Evolutionary conservation across 2,797 vertebrate species (phyloP), one percentile per base, ranked within the genome.

Genomic region (Pangasius sanitwongsei): DNA sequence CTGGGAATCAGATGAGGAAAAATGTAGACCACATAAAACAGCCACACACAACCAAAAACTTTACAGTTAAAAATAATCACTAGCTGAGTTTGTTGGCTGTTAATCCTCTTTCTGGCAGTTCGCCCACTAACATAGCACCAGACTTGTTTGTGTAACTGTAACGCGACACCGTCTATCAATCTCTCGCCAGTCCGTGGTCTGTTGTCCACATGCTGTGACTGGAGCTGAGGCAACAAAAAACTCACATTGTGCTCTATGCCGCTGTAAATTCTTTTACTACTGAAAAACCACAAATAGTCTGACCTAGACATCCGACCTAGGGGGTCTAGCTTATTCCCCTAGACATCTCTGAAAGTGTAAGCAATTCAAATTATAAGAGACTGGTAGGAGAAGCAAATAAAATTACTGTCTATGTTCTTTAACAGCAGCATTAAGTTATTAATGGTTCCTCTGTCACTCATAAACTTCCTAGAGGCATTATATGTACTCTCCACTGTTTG

Each of bases 141-240:
- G 92, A 94, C 90, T 92, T 90, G 87, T 89, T 89, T 88, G 65
- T 90, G 81, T 88, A 91, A 91, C 50, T 87, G 83, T 74, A 90
- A 87, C 16, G 28, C 34, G 55, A 87, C 31, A 61, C 86, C 57
- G 23, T 81, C 74, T 63, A 85, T 90, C 86, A 85, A 50, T 81
- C 72, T 86, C 65, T 82, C 61, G 69, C 67, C 86, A 87, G 86
- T 61, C 25, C 74, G 28, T 74, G 74, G 89, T 86, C 89, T 90
- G 89, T 41, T 88, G 86, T 81, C 89, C 89, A 90, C 65, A 90
- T 87, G 89, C 89, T 82, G 55, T 16, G 63, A 87, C 37, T 82
- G 87, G 83, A 90, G 83, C 77, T 63, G 34, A 86, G 59, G 67
- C 78, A 85, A 86, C 20, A 70, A 31, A 55, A 90, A 84, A 61